Base-by-base conservation (phyloP, 1,140 invertebrate species). In the Sitophilus oryzae region DNA sequence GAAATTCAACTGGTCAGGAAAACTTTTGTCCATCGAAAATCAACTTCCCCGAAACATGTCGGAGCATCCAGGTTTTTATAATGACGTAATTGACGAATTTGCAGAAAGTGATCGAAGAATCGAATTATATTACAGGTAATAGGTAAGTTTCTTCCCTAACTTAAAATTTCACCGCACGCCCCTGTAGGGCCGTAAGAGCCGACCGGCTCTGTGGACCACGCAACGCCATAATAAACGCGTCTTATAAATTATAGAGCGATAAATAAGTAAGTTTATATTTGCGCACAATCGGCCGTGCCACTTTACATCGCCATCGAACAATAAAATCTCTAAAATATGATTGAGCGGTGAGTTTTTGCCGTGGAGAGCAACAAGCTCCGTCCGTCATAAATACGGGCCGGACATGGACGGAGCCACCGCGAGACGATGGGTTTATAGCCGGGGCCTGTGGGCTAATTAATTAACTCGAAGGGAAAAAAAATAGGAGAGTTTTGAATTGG, bases 261-360 rank as follows among this genome's bases (percentile, higher is more conserved):
- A 71, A 71, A 71, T 71, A 71, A 69, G 66, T 69, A 66, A 71
- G 68, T 71, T 71, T 71, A 71, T 71, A 71, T 70, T 64, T 53
- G 60, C 64, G 62, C 65, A 71, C 69, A 71, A 70, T 71, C 69
- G 69, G 69, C 65, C 67, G 66, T 68, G 63, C 67, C 61, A 69
- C 64, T 70, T 70, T 71, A 68, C 66, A 69, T 67, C 66, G 63
- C 49, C 52, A 59, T 65, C 57, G 69, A 71, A 71, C 69, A 71
- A 71, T 71, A 71, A 71, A 71, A 71, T 71, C 59, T 67, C 67
- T 70, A 68, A 71, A 69, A 71, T 71, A 71, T 71, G 68, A 71
- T 71, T 71, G 69, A 69, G 62, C 66, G 67, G 67, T 69, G 66
- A 60, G 53, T 66, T 67, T 69, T 69, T 69, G 65, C 65, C 67